Evolutionary conservation across 1,140 invertebrate genomes (phyloP).

Genomic region (Drosophila jambulina): DNA sequence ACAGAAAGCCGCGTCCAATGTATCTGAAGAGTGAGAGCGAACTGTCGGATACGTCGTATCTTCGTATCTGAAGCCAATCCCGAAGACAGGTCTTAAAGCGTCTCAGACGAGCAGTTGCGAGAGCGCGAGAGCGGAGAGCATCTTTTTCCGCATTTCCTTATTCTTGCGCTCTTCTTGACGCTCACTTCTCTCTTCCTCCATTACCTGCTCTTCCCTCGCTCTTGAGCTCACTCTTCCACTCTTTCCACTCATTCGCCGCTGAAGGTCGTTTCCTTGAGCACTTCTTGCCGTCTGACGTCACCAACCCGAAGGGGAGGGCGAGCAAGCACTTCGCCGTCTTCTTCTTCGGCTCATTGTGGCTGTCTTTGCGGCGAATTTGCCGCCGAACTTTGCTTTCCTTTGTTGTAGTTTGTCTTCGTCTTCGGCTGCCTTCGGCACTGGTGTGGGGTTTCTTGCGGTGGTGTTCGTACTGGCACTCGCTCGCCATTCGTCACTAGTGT

Average conservation of each 20-base stretch:
- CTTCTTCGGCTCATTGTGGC: conserved; percentile 12
- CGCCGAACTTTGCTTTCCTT: conserved; percentile 36
- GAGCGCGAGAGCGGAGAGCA: conserved; percentile 27
- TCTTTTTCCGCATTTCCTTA: conserved; percentile 25
- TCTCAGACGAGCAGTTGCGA: conserved; percentile 39
- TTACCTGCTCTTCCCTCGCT: conserved; percentile 39
- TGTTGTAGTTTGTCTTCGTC: conserved; percentile 57
- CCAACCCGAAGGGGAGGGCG: conserved; percentile 53
- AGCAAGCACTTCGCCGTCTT: conserved; percentile 37
- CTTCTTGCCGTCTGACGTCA: conserved; percentile 62
- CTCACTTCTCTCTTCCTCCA: conserved; percentile 42
- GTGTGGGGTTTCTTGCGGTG: conserved; percentile 74
- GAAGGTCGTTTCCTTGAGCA: conserved; percentile 80
- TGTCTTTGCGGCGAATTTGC: conserved; percentile 70
- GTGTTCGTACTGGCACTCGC: conserved; percentile 35
- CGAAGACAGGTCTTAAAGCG: conserved; percentile 42
- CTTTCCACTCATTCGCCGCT: conserved; percentile 33
- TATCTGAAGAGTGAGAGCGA: conserved; percentile 45
- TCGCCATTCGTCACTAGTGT: conserved; percentile 76
- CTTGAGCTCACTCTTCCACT: conserved; percentile 24
- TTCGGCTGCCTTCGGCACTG: conserved; percentile 43
- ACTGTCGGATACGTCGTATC: conserved; percentile 63
- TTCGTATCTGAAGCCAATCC: conserved; percentile 48
- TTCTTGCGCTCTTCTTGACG: conserved; percentile 22
- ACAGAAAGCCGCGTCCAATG: conserved; percentile 3